Conservation (phyloP, 2,797 vertebrate genomes). For the Rhinoraja longicauda region DNA sequence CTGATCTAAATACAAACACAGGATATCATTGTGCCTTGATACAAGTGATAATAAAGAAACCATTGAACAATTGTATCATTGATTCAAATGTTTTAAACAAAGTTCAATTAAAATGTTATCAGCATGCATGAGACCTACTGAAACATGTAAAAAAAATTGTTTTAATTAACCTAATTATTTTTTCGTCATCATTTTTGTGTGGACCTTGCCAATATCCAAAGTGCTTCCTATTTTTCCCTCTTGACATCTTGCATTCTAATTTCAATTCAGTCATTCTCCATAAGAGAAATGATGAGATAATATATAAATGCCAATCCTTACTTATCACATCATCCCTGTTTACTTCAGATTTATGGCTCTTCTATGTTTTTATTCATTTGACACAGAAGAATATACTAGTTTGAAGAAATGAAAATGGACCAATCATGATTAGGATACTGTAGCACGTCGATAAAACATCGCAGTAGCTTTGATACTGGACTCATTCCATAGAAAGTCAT, state of each 20-base stretch:
- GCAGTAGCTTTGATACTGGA: background rate
- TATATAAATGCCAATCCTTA: background rate
- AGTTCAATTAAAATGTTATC: too few relatives aligned
- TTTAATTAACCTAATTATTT: too few relatives aligned
- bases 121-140: too few relatives aligned
- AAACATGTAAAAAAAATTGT: too few relatives aligned
- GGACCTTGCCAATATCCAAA: background rate
- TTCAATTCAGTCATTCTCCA: background rate
- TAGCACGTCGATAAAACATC: too few relatives aligned
- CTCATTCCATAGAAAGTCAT: background rate
- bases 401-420: background rate
- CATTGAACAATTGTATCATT: too few relatives aligned
- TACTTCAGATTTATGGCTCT: background rate
- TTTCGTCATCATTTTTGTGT: too few relatives aligned
- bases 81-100: too few relatives aligned
- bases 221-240: background rate
- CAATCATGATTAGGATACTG: background rate
- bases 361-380: background rate
- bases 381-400: background rate
- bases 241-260: background rate
- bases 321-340: background rate
- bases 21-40: too few relatives aligned
- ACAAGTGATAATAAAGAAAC: too few relatives aligned
- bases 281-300: background rate
- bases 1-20: too few relatives aligned